Evolutionary conservation across 2,888 invertebrate species (phyloP).

Genomic region (Ophion ventricosus): DNA sequence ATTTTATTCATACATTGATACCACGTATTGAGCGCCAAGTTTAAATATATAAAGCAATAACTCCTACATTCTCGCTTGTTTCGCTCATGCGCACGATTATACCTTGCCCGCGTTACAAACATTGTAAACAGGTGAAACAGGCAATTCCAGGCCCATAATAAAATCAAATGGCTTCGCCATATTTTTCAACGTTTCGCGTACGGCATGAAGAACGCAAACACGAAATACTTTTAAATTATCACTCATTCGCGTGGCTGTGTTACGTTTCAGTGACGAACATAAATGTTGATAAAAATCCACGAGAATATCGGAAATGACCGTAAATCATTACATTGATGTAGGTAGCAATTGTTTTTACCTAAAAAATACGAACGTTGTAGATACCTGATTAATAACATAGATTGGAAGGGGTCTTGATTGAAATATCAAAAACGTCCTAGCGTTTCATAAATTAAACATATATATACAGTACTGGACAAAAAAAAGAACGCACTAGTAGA

Average conservation of each 20-base stretch:
- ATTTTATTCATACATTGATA: constrained; percentile 21
- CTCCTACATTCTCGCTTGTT: constrained; percentile 25
- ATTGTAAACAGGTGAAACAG: constrained; percentile 35
- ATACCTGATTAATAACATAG: too few relatives aligned
- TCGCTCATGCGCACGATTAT: constrained; percentile 22
- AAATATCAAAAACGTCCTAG: too few relatives aligned
- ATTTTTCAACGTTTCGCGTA: neutral
- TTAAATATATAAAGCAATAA: neutral
- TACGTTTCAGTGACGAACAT: constrained; percentile 11
- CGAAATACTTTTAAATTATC: neutral
- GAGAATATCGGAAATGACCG: too few relatives aligned
- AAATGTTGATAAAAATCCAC: constrained; percentile 1
- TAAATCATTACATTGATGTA: too few relatives aligned
- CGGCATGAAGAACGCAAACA: neutral
- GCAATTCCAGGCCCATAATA: neutral
- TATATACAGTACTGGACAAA: too few relatives aligned
- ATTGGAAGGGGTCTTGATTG: too few relatives aligned
- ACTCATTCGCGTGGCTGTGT: neutral
- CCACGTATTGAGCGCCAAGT: constrained; percentile 19
- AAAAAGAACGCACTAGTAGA: too few relatives aligned
- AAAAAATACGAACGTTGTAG: too few relatives aligned
- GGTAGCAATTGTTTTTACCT: too few relatives aligned
- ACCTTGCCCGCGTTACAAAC: constrained; percentile 43
- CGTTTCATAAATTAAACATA: too few relatives aligned
- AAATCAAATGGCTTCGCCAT: neutral